Base-by-base conservation (phyloP, 2,797 vertebrate species). In the Myripristis murdjan region DNA sequence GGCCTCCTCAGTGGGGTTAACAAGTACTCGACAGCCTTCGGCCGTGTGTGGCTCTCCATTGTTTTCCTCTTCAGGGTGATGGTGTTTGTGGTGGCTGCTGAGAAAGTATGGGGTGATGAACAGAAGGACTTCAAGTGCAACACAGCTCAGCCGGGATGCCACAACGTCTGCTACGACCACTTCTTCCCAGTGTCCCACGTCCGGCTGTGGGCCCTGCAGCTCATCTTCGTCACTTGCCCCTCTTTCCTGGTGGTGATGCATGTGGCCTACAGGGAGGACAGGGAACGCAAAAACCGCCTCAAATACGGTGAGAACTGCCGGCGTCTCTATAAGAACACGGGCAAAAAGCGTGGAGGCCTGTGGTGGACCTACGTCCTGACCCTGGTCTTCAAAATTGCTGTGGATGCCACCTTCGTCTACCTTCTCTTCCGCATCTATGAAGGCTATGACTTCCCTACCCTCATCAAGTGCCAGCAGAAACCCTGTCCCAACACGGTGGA, bases 191-290 rank as follows among this genome's bases (percentile, higher is more conserved):
- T 99, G 43, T 99, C 98, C 52, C 98, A 99, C 15, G 91, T 99
- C 66, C 96, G 97, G 2, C 96, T 99, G 28, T 99, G 98, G 98
- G 98, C 98, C 5, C 91, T 99, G 81, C 98, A 99, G 93, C 97
- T 99, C 85, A 99, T 99, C 93, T 95, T 99, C n/a, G 98, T 99
- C 89, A 99, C 97, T 0, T 99, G 97, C 58, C 98, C 98, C 0
- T 99, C 98, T 0, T 85, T 99, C 33, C 91, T 99, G 9, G 98
- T 99, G 81, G 89, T 97, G 81, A 97, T 99, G 95, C 98, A 99
- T 0, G 97, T 99, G 37, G 95, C 96, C 20, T 99, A 99, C 87
- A 89, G 97, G 0, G 91, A 99, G 18, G 96, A 97, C 31, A 92
- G 95, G 0, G 95, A 97, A 33, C 86, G 87, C 5, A 95, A 93